phyloP scores from a whole-genome alignment of 2,113 vertebrate species.

The Melanostigma gelatinosum region DNA sequence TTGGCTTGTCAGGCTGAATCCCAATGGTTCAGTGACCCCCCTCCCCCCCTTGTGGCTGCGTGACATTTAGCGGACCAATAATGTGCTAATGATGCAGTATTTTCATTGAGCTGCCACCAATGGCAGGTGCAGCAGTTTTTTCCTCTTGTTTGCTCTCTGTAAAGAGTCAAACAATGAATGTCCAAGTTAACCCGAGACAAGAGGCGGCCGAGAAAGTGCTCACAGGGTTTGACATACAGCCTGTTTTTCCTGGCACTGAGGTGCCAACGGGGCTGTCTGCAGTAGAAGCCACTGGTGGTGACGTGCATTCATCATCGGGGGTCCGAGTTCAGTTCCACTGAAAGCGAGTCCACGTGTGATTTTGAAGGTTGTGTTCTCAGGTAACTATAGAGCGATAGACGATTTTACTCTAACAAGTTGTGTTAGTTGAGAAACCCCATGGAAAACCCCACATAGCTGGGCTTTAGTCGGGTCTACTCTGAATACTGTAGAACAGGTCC shows the following conservation, averaged over 20 bases:
- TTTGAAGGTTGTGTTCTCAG: not conserved
- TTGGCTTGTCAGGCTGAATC: conserved; percentile 39
- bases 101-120: conserved; percentile 65
- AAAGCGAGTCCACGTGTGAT: not conserved
- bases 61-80: conserved; percentile 83
- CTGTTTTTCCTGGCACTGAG: conserved; percentile 15
- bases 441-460: not conserved
- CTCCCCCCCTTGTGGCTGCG: conserved; percentile 40
- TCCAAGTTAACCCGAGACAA: conserved; percentile 61
- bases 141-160: conserved; percentile 54
- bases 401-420: not conserved
- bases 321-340: not conserved
- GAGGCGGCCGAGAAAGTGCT: conserved; percentile 51
- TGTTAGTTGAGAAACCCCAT: not conserved
- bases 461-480: not conserved
- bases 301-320: not conserved
- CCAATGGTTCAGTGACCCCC: conserved; percentile 62
- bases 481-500: not conserved
- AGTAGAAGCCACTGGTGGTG: conserved; percentile 10
- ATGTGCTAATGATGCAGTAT: conserved; percentile 81
- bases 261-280: not conserved
- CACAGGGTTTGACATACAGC: conserved; percentile 28
- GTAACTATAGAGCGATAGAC: not conserved
- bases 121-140: conserved; percentile 45
- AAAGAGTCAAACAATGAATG: conserved; percentile 70